These are phyloP conservation scores for Gymnoscelis rufifasciata DNA, from an alignment of 2,888 invertebrate species.

Conservation along the genomic window DNA sequence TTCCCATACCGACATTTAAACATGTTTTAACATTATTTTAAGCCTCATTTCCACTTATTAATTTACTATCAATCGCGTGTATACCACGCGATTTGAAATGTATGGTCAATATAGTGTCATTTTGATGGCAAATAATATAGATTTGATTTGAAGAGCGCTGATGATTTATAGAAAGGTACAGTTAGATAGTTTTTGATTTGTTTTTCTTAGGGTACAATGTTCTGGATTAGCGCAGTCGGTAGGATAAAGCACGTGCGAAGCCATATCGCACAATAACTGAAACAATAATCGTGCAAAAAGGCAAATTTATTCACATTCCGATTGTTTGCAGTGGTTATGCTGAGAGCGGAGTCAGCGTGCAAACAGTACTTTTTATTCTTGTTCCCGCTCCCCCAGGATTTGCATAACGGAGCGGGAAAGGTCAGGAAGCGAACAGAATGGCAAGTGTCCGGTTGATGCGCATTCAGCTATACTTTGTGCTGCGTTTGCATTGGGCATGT, in stretches of 20 bases:
- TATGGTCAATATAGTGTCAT: no score
- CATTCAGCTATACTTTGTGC: conserved; percentile 61
- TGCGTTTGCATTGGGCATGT: conserved; percentile 32
- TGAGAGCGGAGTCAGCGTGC: conserved; percentile 69
- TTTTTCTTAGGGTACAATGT: no score
- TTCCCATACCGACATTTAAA: conserved; percentile 25
- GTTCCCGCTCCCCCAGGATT: conserved; percentile 73
- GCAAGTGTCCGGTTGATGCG: conserved; percentile 74
- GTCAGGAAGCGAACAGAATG: conserved; percentile 77
- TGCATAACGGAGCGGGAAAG: conserved; percentile 78
- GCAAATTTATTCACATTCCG: conserved; percentile 15
- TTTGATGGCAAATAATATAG: no score
- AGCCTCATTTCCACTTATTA: no score
- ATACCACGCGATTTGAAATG: no score
- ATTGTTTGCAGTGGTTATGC: conserved; percentile 21
- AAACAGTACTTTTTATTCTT: conserved; percentile 77
- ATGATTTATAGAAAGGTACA: no score
- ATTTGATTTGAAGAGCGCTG: no score
- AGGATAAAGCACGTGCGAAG: conserved; percentile 11
- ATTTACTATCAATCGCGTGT: no score
- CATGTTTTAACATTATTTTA: conserved; percentile 2
- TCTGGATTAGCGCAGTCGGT: background rate
- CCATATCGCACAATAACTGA: conserved; percentile 16
- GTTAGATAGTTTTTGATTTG: no score
- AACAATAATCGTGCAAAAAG: conserved; percentile 20